Base-by-base conservation (phyloP, 2,797 vertebrate genomes). In the Rhinatrema bivittatum region DNA sequence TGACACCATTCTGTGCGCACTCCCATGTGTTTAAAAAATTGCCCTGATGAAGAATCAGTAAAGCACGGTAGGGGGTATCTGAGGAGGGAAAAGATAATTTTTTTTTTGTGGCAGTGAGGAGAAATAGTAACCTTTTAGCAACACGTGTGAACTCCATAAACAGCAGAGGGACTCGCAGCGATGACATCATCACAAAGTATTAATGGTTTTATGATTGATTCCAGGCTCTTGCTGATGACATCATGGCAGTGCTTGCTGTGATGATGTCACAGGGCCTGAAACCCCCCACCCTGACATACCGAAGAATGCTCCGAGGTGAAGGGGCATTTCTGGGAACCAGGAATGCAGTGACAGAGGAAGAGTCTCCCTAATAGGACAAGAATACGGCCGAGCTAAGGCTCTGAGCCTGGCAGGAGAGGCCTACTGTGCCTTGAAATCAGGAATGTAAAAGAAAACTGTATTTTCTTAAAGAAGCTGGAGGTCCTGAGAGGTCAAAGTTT, bases 171-270 rank as follows among this genome's bases (percentile, higher is more conserved):
- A 0, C 21, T 32, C 20, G 3, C 1, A 9, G 20, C 18, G 14
- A n/a, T 15, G 26, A 4, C 26, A 20, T 32, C 32, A 11, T 3
- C 12, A 20, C 31, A 1, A 1, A 16, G 15, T 2, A 0, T n/a
- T 17, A 7, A 21, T 15, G 30, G 19, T n/a, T 8, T 2, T 7
- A 19, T 21, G 13, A 20, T 14, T 8, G 21, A 21, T 10, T 6
- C 20, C 10, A 14, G 9, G 7, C 2, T 7, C 12, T n/a, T n/a
- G n/a, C n/a, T 31, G 10, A 5, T 11, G 37, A 11, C 1, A 0
- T 30, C 39, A 34, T 0, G 2, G 26, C 5, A 16, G 21, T 36
- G 18, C 29, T 28, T 3, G 9, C 29, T 25, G 25, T 1, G 0
- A 11, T 6, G 32, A 4, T 18, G 19, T 7, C 31, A 13, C 2